Base-by-base conservation (phyloP, 1,140 invertebrate genomes). In the Macrocentrus cingulum region DNA sequence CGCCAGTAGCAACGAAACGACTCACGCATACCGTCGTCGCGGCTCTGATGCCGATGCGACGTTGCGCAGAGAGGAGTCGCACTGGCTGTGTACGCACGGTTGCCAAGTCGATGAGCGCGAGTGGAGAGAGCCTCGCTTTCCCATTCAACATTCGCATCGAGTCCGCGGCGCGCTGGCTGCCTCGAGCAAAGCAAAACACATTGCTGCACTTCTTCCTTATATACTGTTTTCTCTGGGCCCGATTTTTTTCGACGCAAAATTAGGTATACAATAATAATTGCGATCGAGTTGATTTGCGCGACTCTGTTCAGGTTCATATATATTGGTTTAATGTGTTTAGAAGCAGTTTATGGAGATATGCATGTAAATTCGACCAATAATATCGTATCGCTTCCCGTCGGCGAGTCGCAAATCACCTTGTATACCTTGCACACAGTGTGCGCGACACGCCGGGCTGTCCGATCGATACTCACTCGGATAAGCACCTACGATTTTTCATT, bases 401-500 rank as follows among this genome's bases (percentile, higher is more conserved):
- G 52, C 37, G 56, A 62, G 58, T 62, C 56, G 55, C 52, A 62
- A 62, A 62, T 59, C 56, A 62, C 56, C 56, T 62, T 59, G 56
- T 59, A 52, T 59, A 62, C 48, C 56, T 48, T 58, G 51, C 52
- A 54, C 36, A 18, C 25, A n/a, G 20, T 55, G 48, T 54, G 39
- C 51, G 44, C 50, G 50, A 56, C 48, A 45, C 19, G 48, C 29
- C 18, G 18, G 25, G 18, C 39, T 29, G 39, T 39, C 16, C 37
- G 60, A 62, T 62, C 61, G 61, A 62, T 62, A 62, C 44, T 13
- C 9, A 50, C 37, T 62, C 56, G 44, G 56, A 45, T 62, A 62
- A 59, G 59, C 61, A 62, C 61, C 56, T 51, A 37, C 56, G 52
- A 62, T 59, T 62, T 62, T 59, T 62, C 52, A 56, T 56, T 59